These are phyloP conservation scores for Palythoa grandiflora DNA, from an alignment of 92 coral and sea anemone genomes.

Conservation along the genomic window DNA sequence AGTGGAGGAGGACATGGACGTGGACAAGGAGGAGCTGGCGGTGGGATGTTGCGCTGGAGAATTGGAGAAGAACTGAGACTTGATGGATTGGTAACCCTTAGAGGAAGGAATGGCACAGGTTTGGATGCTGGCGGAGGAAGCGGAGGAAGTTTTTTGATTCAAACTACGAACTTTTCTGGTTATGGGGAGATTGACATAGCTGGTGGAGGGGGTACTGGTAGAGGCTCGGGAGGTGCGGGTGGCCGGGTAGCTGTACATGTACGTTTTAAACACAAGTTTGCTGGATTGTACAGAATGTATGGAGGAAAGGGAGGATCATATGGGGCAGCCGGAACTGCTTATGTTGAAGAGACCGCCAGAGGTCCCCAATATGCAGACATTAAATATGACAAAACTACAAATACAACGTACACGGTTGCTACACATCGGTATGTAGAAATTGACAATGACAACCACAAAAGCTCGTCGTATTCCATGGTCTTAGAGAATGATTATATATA, in stretches of 20 bases:
- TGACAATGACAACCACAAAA: constrained; percentile 62
- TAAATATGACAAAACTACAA: constrained; percentile 68
- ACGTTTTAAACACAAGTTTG: constrained; percentile 73
- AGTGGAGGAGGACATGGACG: constrained; percentile 80
- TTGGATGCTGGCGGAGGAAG: constrained; percentile 75
- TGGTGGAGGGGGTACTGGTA: constrained; percentile 66
- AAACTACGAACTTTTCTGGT: constrained; percentile 75
- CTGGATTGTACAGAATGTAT: constrained; percentile 67
- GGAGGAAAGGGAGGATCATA: constrained; percentile 67
- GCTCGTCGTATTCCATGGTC: constrained; percentile 54
- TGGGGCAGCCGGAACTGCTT: constrained; percentile 77
- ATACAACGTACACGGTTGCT: constrained; percentile 56
- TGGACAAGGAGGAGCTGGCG: constrained; percentile 74
- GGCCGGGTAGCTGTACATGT: constrained; percentile 71
- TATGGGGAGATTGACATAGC: constrained; percentile 68
- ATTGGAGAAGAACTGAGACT: constrained; percentile 68
- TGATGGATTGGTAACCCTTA: constrained; percentile 68
- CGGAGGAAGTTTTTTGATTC: constrained; percentile 72
- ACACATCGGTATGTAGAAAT: constrained; percentile 69
- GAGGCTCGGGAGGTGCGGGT: constrained; percentile 73
- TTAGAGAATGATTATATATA: constrained; percentile 52
- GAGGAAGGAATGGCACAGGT: constrained; percentile 69
- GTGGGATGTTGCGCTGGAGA: constrained; percentile 74
- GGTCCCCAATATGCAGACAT: constrained; percentile 79
- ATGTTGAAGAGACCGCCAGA: constrained; percentile 77